A percentile compares a stretch with the other conserved stretches of the same genome.
phyloP scores from a whole-genome alignment of 2,888 invertebrate species.

The Zygogramma bicolorata region DNA sequence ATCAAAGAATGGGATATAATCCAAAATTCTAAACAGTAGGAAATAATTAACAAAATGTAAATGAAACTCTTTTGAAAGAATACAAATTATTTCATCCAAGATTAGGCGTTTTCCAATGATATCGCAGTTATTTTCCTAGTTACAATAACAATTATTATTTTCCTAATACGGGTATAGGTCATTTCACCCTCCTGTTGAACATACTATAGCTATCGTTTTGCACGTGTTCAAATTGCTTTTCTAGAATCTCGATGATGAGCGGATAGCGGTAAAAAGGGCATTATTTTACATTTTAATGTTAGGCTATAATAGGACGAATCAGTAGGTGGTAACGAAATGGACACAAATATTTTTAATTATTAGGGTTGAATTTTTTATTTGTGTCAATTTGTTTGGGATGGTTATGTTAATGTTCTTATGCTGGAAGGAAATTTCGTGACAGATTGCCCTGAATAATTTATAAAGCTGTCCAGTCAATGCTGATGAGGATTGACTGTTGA shows the following conservation, averaged over 20 bases:
- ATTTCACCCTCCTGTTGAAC: not conserved
- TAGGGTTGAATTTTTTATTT: constrained; percentile 40
- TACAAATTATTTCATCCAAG: too few species aligned
- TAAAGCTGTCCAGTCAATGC: constrained; percentile 14
- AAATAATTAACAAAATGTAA: too few species aligned
- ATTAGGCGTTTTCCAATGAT: too few species aligned
- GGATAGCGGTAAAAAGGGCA: constrained; percentile 47
- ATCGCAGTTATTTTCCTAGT: not conserved
- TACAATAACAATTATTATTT: too few species aligned
- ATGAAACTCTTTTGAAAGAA: too few species aligned
- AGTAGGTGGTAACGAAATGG: constrained; percentile 51
- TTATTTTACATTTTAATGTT: constrained; percentile 52
- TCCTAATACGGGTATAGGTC: too few species aligned
- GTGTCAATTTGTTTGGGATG: constrained; percentile 41
- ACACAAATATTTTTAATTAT: constrained; percentile 51
- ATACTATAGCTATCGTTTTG: constrained; percentile 37
- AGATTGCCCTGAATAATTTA: constrained; percentile 26
- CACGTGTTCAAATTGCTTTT: constrained; percentile 58
- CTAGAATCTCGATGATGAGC: constrained; percentile 45
- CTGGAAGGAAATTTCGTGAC: constrained; percentile 23
- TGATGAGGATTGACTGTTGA: constrained; percentile 24
- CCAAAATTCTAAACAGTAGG: too few species aligned
- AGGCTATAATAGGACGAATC: constrained; percentile 48
- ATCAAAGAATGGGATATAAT: too few species aligned
- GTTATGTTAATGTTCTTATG: constrained; percentile 37